These are phyloP conservation scores for Drosophila ambigua DNA, from an alignment of 1,140 invertebrate species.

Conservation along the genomic window DNA sequence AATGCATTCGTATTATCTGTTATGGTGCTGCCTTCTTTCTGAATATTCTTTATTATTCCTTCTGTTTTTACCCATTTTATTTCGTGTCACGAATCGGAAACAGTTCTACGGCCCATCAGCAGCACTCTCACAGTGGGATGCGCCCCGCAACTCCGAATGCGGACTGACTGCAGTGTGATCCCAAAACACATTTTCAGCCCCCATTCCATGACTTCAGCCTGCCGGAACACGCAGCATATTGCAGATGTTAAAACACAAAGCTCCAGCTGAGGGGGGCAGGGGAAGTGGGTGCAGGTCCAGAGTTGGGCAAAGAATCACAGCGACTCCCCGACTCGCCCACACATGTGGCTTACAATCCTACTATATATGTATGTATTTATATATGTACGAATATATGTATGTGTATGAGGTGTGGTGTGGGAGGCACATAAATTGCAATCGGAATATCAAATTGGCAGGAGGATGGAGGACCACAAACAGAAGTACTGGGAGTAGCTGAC, in stretches of 20 bases:
- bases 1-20: too few species aligned
- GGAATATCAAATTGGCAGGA: slow-evolving; percentile 80
- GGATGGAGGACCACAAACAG: slow-evolving; percentile 37
- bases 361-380: slow-evolving; percentile 12
- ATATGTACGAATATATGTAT: slow-evolving; percentile 8
- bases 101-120: too few species aligned
- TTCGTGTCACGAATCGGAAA: too few species aligned
- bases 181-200: slow-evolving; percentile 36
- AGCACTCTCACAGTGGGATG: too few species aligned
- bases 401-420: slow-evolving; percentile 18
- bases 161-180: slow-evolving; percentile 66
- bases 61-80: too few species aligned
- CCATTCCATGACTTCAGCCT: slow-evolving; percentile 27
- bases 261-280: background rate
- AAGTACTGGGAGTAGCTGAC: background rate
- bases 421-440: slow-evolving; percentile 78
- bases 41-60: too few species aligned
- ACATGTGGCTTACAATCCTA: slow-evolving; percentile 39
- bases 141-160: background rate
- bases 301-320: slow-evolving; percentile 67
- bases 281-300: background rate
- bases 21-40: too few species aligned
- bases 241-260: slow-evolving; percentile 76
- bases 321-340: slow-evolving; percentile 29
- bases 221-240: slow-evolving; percentile 68